Conservation (phyloP, 2,113 vertebrate genomes). For the Boleophthalmus pectinirostris region DNA sequence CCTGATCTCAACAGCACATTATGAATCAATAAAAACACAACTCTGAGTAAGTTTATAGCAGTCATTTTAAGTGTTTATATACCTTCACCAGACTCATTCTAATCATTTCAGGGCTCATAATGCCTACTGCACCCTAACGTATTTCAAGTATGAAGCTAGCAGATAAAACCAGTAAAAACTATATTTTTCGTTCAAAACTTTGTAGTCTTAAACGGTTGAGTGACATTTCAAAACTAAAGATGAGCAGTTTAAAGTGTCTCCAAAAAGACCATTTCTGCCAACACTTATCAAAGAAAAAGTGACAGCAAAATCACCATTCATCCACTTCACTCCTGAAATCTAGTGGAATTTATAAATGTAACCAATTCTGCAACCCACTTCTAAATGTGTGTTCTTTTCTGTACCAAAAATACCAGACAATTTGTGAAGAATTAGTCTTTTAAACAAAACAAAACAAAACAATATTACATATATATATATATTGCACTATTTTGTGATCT, state of each 20-base stretch:
- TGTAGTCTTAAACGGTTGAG: conserved; percentile 9
- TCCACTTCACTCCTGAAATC: conserved; percentile 22
- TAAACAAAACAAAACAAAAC: too few relatives aligned
- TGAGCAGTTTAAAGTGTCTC: conserved; percentile 23
- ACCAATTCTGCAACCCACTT: conserved; percentile 39
- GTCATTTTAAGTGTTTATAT: too few relatives aligned
- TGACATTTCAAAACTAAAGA: conserved; percentile 13
- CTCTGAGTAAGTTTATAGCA: too few relatives aligned
- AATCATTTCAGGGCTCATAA: not conserved
- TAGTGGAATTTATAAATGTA: conserved; percentile 31
- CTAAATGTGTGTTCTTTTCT: conserved; percentile 2
- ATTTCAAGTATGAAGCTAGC: not conserved
- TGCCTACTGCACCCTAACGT: too few relatives aligned
- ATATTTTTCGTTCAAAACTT: not conserved
- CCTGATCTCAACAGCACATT: too few relatives aligned
- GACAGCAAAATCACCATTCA: conserved; percentile 15
- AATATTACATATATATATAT: too few relatives aligned
- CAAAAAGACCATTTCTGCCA: conserved; percentile 12
- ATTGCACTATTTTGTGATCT: too few relatives aligned
- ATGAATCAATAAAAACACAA: too few relatives aligned
- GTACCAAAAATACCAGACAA: not conserved
- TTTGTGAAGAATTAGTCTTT: conserved; percentile 2
- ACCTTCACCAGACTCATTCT: not conserved
- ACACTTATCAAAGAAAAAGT: conserved; percentile 37
- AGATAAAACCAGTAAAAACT: not conserved